These are phyloP conservation scores for Cosmorhoe ocellata DNA, from an alignment of 2,888 invertebrate species.

Conservation along the genomic window DNA sequence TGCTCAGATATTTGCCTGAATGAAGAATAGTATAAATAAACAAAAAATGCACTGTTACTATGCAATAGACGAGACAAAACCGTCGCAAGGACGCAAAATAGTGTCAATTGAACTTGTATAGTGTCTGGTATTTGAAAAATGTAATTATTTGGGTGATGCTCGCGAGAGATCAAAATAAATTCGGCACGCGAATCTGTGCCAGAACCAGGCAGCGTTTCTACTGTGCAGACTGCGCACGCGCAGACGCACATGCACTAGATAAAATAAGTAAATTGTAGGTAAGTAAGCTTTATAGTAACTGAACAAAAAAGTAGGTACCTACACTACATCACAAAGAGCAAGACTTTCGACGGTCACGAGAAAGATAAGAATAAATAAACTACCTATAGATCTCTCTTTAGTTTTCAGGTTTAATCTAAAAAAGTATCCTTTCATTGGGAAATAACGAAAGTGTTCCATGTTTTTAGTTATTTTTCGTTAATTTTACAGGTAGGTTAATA, in stretches of 20 bases:
- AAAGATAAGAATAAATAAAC: no score
- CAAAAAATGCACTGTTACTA: conserved; percentile 4
- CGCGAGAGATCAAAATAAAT: conserved; percentile 67
- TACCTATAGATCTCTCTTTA: no score
- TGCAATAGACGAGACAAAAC: neutral
- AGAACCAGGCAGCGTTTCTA: conserved; percentile 36
- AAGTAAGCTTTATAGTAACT: no score
- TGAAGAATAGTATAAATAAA: no score
- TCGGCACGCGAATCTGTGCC: conserved; percentile 57
- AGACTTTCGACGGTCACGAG: no score
- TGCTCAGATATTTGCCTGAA: no score
- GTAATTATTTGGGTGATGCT: conserved; percentile 62
- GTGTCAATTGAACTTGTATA: conserved; percentile 41
- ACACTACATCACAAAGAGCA: no score
- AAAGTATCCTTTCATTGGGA: no score
- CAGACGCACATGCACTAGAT: conserved; percentile 10
- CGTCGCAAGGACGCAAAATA: conserved; percentile 1
- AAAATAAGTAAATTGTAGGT: neutral
- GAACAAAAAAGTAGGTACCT: no score
- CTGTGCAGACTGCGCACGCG: conserved; percentile 17
- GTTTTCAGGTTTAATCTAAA: no score
- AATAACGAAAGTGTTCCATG: no score
- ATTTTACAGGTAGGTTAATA: neutral
- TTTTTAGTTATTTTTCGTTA: no score
- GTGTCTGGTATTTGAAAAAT: conserved; percentile 73